These are phyloP conservation scores for Schizopygopsis malacanthus DNA, from an alignment of 2,797 vertebrate species.

Conservation along the genomic window DNA sequence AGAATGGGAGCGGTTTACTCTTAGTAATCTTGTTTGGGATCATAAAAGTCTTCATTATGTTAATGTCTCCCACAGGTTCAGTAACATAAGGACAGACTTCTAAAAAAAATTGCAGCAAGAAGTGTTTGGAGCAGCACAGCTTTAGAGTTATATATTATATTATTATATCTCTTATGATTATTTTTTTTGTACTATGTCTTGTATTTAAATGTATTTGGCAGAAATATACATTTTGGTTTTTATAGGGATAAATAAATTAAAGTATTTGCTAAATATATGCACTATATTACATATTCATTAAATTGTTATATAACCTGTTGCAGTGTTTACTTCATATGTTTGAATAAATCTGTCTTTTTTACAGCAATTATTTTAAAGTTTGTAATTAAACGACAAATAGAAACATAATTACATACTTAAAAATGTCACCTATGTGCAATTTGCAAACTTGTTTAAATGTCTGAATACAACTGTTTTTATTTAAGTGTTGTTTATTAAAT, in stretches of 20 bases:
- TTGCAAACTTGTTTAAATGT: no score
- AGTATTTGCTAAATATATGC: not conserved
- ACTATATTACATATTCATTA: not conserved
- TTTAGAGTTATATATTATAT: not conserved
- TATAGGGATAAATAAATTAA: no score
- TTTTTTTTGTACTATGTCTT: not conserved
- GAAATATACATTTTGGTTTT: no score
- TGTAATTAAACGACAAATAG: no score
- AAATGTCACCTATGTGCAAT: not conserved
- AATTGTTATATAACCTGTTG: no score
- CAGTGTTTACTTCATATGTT: not conserved
- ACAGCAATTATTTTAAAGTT: not conserved
- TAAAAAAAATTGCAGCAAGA: not conserved
- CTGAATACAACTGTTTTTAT: not conserved
- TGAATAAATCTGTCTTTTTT: not conserved
- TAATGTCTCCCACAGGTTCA: slow-evolving; percentile 15
- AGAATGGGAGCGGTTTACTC: not conserved
- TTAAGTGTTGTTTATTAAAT: not conserved
- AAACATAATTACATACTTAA: not conserved
- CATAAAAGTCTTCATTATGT: slow-evolving; percentile 1
- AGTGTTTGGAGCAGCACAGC: not conserved
- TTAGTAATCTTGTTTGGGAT: slow-evolving; percentile 24
- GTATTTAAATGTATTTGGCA: not conserved
- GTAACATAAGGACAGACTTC: not conserved
- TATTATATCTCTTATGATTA: no score